Evolutionary conservation across 1,140 invertebrate genomes (phyloP).

Genomic region (Pogonomyrmex barbatus): DNA sequence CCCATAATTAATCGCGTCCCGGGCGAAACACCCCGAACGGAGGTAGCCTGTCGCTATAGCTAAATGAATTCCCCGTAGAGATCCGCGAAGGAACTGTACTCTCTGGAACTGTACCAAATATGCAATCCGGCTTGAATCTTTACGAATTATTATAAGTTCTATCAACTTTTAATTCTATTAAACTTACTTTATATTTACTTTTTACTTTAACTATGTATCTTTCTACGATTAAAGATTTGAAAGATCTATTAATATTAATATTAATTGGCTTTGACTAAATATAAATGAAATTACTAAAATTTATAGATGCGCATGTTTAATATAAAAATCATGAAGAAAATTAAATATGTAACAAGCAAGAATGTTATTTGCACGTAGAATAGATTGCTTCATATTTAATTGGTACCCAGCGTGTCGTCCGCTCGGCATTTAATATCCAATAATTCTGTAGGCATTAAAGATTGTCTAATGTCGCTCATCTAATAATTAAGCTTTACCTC

Average conservation of each 20-base stretch:
- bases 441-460: slow-evolving; percentile 32
- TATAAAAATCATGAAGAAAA: slow-evolving; percentile 1
- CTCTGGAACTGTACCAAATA: slow-evolving; percentile 6
- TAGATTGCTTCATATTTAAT: slow-evolving; percentile 38
- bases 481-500: slow-evolving; percentile 29
- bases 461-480: neutral
- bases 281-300: neutral
- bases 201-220: neutral
- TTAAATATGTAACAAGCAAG: neutral
- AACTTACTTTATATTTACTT: neutral
- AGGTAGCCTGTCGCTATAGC: slow-evolving; percentile 69
- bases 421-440: slow-evolving; percentile 21
- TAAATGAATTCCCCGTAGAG: slow-evolving; percentile 72
- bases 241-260: neutral
- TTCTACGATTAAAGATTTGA: neutral
- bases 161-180: neutral
- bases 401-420: neutral
- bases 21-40: slow-evolving; percentile 79
- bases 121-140: slow-evolving; percentile 27
- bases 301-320: neutral
- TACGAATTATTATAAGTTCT: slow-evolving; percentile 12
- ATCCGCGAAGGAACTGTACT: slow-evolving; percentile 35
- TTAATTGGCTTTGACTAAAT: neutral
- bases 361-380: neutral
- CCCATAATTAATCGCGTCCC: slow-evolving; percentile 85